phyloP scores from a whole-genome alignment of 2,113 vertebrate genomes.

The Megalops atlanticus region DNA sequence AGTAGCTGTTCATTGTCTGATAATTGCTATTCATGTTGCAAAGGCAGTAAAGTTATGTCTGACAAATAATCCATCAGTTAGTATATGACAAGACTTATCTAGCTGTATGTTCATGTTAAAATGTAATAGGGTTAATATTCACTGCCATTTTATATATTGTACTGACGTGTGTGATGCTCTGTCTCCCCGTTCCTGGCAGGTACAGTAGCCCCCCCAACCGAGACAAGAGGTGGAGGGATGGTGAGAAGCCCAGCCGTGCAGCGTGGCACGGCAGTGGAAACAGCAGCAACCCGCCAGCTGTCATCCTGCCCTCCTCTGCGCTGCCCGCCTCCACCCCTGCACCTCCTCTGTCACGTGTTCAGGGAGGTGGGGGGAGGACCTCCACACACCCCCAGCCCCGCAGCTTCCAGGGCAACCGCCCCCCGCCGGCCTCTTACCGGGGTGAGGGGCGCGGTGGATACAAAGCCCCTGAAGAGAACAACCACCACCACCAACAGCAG shows the following conservation, averaged over 20 bases:
- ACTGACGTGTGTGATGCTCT: neutral
- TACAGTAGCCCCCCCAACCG: constrained; percentile 51
- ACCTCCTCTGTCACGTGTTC: constrained; percentile 33
- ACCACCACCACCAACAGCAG: constrained; percentile 25
- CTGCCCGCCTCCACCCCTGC: constrained; percentile 31
- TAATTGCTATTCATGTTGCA: too few relatives aligned
- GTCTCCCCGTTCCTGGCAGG: constrained; percentile 41
- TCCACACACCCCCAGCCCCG: constrained; percentile 46
- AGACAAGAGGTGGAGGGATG: constrained; percentile 62
- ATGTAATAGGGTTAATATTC: too few relatives aligned
- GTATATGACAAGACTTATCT: too few relatives aligned
- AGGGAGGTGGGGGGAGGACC: constrained; percentile 18
- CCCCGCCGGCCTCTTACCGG: constrained; percentile 26
- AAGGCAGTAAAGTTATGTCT: too few relatives aligned
- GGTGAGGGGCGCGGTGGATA: constrained; percentile 43
- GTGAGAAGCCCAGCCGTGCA: constrained; percentile 57
- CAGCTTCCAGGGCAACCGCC: constrained; percentile 55
- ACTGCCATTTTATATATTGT: neutral
- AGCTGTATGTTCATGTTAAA: too few relatives aligned
- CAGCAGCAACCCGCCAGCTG: constrained; percentile 43
- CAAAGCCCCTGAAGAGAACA: constrained; percentile 42
- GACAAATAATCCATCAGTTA: too few relatives aligned
- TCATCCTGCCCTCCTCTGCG: constrained; percentile 24
- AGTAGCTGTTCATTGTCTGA: too few relatives aligned
- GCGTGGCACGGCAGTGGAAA: constrained; percentile 62